Evolutionary conservation across 2,113 vertebrate species (phyloP).

Genomic region (Emberiza fucata): DNA sequence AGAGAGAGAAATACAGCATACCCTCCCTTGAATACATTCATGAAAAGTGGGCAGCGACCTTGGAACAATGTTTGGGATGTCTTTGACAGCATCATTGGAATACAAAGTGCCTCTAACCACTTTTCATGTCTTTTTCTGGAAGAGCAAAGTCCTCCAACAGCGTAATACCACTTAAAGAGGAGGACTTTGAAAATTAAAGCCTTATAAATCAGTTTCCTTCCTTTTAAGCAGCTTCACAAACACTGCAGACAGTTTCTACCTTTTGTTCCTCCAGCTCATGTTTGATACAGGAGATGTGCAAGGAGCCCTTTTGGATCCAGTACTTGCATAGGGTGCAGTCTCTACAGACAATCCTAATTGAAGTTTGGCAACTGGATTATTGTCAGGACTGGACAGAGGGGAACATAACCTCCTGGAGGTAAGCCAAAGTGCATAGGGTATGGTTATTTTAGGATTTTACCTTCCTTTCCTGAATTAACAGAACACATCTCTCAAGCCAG

Average conservation of each 20-base stretch:
- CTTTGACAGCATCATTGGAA: not conserved
- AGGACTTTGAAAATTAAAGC: not conserved
- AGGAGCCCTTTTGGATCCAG: not conserved
- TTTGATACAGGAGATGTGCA: not conserved
- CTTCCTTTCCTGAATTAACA: not conserved
- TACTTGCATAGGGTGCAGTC: no score
- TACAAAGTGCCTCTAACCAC: not conserved
- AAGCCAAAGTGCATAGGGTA: not conserved
- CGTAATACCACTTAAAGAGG: not conserved
- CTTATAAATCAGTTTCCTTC: not conserved
- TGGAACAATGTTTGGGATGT: not conserved
- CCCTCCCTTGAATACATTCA: not conserved
- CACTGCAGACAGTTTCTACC: not conserved
- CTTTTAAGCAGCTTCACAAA: not conserved
- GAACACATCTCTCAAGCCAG: not conserved
- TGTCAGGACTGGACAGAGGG: not conserved
- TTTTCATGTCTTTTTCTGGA: not conserved
- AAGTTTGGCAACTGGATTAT: not conserved
- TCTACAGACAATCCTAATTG: not conserved
- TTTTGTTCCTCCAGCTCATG: not conserved
- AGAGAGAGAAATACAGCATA: not conserved
- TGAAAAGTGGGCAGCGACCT: not conserved
- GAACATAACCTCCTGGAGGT: not conserved
- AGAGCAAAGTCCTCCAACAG: not conserved
- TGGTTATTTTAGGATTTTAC: not conserved